These are phyloP conservation scores for Epizoanthus fatuus DNA, from an alignment of 92 coral and sea anemone genomes.

Conservation along the genomic window DNA sequence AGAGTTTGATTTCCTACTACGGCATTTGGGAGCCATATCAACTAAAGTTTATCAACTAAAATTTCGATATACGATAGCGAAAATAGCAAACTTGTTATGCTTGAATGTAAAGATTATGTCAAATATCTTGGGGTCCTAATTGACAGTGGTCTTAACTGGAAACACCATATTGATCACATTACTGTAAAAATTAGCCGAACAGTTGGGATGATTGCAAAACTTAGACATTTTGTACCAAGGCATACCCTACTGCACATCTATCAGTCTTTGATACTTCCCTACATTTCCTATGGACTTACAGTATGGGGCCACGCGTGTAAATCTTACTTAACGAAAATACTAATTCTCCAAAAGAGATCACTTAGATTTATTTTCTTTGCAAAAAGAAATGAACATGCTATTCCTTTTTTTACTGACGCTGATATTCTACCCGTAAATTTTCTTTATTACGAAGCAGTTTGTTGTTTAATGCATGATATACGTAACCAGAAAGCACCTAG, in stretches of 20 bases:
- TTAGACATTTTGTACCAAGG: slow-evolving; percentile 47
- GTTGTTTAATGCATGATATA: slow-evolving; percentile 58
- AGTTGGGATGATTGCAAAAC: slow-evolving; percentile 44
- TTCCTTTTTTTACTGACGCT: neutral
- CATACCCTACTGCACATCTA: slow-evolving; percentile 33
- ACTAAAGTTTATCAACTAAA: no score
- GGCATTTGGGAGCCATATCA: no score
- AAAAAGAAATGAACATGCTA: slow-evolving; percentile 16
- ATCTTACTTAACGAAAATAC: neutral
- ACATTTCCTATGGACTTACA: slow-evolving; percentile 44
- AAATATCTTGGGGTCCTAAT: no score
- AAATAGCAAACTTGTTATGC: no score
- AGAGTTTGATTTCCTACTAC: no score
- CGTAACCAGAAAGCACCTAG: slow-evolving; percentile 50
- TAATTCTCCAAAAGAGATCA: slow-evolving; percentile 2
- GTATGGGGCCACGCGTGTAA: slow-evolving; percentile 43
- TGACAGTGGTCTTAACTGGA: slow-evolving; percentile 14
- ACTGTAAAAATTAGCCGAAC: slow-evolving; percentile 30
- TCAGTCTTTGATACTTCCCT: slow-evolving; percentile 41
- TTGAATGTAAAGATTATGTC: no score
- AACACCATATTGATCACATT: slow-evolving; percentile 30
- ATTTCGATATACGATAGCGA: no score
- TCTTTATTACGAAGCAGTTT: slow-evolving; percentile 41
- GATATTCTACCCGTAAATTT: neutral
- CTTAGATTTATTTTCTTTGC: slow-evolving; percentile 10